A percentile compares a stretch with the other conserved stretches of the same genome.
These are phyloP conservation scores for Ageneiosus marmoratus DNA, from an alignment of 2,113 vertebrate genomes.

Conservation along the genomic window DNA sequence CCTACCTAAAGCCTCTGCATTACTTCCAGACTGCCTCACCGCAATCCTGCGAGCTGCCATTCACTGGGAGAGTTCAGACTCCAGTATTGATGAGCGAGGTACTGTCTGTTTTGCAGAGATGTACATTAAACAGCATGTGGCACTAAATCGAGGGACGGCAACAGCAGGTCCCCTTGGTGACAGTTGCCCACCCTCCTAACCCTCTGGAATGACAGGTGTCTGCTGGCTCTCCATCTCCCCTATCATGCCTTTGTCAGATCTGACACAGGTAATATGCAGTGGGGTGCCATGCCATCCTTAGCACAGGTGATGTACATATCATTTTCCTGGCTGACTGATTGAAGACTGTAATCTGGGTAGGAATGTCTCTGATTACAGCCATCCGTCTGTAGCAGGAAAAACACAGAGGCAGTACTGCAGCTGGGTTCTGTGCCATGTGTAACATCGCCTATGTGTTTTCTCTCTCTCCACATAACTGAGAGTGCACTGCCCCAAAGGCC, in stretches of 20 bases:
- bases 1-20: constrained; percentile 34
- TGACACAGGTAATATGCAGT: constrained; percentile 79
- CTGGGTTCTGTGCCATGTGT: constrained; percentile 74
- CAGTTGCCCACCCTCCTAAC: constrained; percentile 58
- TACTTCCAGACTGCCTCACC: constrained; percentile 50
- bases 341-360: constrained; percentile 81
- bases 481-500: constrained; percentile 75
- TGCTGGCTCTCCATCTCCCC: constrained; percentile 72
- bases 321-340: constrained; percentile 80
- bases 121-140: constrained; percentile 74
- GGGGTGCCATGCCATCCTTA: constrained; percentile 56
- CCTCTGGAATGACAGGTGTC: constrained; percentile 68
- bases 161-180: constrained; percentile 68
- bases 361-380: constrained; percentile 79
- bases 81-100: constrained; percentile 58
- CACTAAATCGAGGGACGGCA: constrained; percentile 63
- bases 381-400: constrained; percentile 70
- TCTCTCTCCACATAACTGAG: constrained; percentile 70
- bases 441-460: constrained; percentile 52
- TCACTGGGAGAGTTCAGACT: constrained; percentile 55
- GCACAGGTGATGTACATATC: constrained; percentile 80
- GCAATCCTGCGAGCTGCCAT: constrained; percentile 63
- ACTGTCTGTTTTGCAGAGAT: constrained; percentile 68
- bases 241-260: constrained; percentile 73
- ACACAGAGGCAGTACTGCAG: constrained; percentile 73